A percentile compares a stretch with the other conserved stretches of the same genome.
Evolutionary conservation across 2,113 vertebrate species (phyloP).

Genomic region (Sitta europaea): DNA sequence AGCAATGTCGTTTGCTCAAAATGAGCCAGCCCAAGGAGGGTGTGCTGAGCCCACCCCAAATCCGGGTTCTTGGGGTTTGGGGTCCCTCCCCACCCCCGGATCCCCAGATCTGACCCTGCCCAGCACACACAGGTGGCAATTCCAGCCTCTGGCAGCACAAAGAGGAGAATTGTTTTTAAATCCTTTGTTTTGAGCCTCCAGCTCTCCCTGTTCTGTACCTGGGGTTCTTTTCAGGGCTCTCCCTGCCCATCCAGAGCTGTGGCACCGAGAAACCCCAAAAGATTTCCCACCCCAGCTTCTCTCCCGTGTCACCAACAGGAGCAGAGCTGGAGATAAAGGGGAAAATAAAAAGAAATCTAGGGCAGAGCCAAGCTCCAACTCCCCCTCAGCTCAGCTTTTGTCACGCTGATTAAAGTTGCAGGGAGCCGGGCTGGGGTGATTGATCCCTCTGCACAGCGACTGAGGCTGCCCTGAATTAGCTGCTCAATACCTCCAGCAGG

Average conservation of each 20-base stretch:
- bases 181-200: background rate
- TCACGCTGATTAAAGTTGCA: background rate
- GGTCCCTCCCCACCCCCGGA: background rate
- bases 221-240: background rate
- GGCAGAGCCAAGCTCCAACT: background rate
- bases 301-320: background rate
- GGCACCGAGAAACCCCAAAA: background rate
- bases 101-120: background rate
- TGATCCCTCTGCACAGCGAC: background rate
- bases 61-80: rapidly evolving
- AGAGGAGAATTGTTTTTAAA: background rate
- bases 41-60: rapidly evolving
- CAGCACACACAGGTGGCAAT: background rate
- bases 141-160: background rate
- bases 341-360: background rate
- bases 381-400: slow-evolving; percentile 28
- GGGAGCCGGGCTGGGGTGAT: background rate
- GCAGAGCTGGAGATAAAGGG: background rate
- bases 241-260: background rate
- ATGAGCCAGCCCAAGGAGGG: rapidly evolving
- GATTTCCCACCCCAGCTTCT: background rate
- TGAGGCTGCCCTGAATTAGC: background rate
- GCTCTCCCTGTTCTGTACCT: too few species aligned
- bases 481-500: background rate
- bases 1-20: rapidly evolving